These are phyloP conservation scores for Drosophila yakuba DNA, from an alignment of 1,140 invertebrate species.

Conservation along the genomic window DNA sequence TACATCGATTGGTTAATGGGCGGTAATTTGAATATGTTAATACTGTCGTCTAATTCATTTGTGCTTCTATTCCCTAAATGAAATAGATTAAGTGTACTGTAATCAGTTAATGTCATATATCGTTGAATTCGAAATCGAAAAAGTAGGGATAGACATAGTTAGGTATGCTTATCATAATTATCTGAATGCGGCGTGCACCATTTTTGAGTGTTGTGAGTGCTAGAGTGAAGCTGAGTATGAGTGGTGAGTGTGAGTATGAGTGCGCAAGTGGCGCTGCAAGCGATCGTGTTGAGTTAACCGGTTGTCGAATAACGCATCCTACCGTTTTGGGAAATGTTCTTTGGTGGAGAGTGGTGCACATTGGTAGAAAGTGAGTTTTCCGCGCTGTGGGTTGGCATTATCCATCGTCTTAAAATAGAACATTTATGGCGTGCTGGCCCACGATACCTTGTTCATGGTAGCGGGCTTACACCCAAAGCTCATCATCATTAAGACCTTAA, in stretches of 20 bases:
- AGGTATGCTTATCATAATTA: no score
- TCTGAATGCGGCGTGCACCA: constrained; percentile 6
- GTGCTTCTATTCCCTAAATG: no score
- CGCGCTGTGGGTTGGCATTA: no score
- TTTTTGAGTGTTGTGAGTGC: no score
- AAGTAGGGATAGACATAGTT: no score
- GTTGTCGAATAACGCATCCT: constrained; percentile 53
- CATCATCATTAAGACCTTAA: not conserved
- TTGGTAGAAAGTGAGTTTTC: not conserved
- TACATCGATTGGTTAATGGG: no score
- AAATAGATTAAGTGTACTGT: no score
- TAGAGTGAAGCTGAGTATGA: not conserved
- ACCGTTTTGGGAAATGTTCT: constrained; percentile 63
- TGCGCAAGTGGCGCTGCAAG: constrained; percentile 48
- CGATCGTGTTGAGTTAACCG: constrained; percentile 35
- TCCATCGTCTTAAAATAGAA: no score
- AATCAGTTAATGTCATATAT: no score
- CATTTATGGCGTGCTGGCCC: not conserved
- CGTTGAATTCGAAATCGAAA: no score
- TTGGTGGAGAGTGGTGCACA: constrained; percentile 22
- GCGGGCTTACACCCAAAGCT: not conserved
- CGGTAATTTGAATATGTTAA: no score
- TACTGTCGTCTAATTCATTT: no score
- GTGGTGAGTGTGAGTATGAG: not conserved
- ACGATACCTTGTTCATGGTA: not conserved